Conservation (phyloP, 37 sponge, comb jelly and placozoan species). For the Diacarnus erythraeanus region DNA sequence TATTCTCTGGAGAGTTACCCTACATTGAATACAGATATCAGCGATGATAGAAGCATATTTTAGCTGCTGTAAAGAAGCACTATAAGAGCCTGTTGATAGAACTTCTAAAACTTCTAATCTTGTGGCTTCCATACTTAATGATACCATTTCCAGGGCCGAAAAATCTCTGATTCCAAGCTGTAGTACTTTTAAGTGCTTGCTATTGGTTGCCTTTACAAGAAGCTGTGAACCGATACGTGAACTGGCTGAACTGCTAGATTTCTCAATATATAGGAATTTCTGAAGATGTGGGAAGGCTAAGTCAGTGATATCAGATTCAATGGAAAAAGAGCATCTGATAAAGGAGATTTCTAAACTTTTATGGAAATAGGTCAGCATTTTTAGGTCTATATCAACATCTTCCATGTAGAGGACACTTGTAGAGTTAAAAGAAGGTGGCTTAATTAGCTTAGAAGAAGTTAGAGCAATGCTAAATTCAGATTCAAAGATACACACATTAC, state of each 20-base stretch:
- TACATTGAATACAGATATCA: constrained; percentile 1
- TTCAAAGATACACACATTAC: neutral
- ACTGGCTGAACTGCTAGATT: too few relatives aligned
- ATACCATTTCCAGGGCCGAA: neutral
- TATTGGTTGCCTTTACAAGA: neutral
- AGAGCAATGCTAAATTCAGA: neutral
- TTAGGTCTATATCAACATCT: neutral
- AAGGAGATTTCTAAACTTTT: neutral
- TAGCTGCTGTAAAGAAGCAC: constrained; percentile 12
- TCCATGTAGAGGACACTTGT: neutral
- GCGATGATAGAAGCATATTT: neutral
- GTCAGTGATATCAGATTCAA: neutral
- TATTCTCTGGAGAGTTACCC: neutral
- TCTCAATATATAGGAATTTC: neutral
- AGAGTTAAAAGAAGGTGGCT: neutral
- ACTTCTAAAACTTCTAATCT: neutral
- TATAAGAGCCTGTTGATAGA: constrained; percentile 1
- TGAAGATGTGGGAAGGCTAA: neutral
- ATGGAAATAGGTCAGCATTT: neutral
- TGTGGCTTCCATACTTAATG: neutral
- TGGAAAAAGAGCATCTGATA: neutral
- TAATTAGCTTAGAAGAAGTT: too few relatives aligned
- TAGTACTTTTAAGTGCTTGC: neutral
- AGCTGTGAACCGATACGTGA: neutral
- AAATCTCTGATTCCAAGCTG: neutral